phyloP scores from a whole-genome alignment of 1,140 invertebrate genomes.

The Listronotus bonariensis region DNA sequence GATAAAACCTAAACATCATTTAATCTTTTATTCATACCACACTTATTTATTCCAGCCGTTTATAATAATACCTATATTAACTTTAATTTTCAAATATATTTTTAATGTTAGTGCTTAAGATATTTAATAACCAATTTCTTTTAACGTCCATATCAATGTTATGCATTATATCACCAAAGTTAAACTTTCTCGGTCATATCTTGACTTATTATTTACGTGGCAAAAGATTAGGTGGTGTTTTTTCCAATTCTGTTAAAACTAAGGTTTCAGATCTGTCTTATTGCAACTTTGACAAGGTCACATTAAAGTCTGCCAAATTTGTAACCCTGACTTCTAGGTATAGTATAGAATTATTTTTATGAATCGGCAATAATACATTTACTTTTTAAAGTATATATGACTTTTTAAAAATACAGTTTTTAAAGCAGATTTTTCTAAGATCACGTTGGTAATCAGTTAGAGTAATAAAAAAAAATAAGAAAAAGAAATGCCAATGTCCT shows the following conservation, averaged over 20 bases:
- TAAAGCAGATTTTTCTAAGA: conserved; percentile 12
- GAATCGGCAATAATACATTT: conserved; percentile 41
- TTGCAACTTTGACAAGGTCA: conserved; percentile 47
- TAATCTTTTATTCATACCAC: conserved; percentile 16
- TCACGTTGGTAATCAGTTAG: conserved; percentile 7
- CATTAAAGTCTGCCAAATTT: conserved; percentile 46
- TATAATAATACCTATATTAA: no score
- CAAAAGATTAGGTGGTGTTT: conserved; percentile 23
- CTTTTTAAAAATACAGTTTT: conserved; percentile 31
- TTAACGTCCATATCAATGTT: conserved; percentile 12
- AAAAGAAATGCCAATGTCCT: conserved; percentile 10
- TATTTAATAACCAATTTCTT: no score
- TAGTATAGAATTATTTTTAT: conserved; percentile 42
- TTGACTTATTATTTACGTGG: no score
- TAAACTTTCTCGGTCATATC: no score
- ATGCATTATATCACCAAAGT: no score
- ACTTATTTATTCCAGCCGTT: no score
- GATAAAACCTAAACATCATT: conserved; percentile 28
- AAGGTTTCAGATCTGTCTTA: conserved; percentile 33
- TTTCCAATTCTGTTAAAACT: conserved; percentile 3
- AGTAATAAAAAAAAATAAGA: conserved; percentile 7
- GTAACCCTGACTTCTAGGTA: conserved; percentile 38
- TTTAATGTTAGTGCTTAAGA: no score
- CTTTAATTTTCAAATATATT: no score
- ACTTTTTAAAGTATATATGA: conserved; percentile 38